Evolutionary conservation across 2,113 vertebrate species (phyloP).

Genomic region (Phainopepla nitens): DNA sequence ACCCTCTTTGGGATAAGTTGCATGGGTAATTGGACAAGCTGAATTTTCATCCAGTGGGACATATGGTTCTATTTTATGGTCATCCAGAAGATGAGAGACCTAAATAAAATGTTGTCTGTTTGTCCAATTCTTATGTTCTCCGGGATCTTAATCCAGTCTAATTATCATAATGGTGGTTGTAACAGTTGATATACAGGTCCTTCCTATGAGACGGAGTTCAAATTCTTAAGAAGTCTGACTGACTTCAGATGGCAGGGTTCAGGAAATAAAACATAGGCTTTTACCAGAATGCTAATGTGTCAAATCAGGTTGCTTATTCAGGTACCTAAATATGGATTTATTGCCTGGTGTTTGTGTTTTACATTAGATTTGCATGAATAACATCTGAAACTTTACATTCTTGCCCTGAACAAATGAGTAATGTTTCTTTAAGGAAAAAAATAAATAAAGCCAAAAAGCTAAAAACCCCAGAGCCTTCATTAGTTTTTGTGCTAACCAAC

Average conservation of each 20-base stretch:
- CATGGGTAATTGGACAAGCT: not conserved
- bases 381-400: conserved; percentile 33
- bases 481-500: conserved; percentile 61
- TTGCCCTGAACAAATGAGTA: conserved; percentile 31
- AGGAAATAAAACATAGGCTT: not conserved
- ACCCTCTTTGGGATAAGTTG: not conserved
- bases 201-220: not conserved
- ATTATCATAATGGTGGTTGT: not conserved
- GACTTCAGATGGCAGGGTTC: not conserved
- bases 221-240: not conserved
- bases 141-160: not conserved
- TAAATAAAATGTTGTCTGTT: not conserved
- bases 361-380: conserved; percentile 28
- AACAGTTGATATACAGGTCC: not conserved
- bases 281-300: conserved; percentile 13
- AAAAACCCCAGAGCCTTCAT: conserved; percentile 60
- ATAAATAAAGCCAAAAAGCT: conserved; percentile 32
- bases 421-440: conserved; percentile 50
- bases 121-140: not conserved
- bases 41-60: not conserved
- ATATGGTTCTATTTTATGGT: not conserved
- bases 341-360: conserved; percentile 18
- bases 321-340: conserved; percentile 36
- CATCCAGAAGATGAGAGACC: not conserved
- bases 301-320: conserved; percentile 27